Conservation (phyloP, 2,888 invertebrate genomes). For the Ormyrus thymus region DNA sequence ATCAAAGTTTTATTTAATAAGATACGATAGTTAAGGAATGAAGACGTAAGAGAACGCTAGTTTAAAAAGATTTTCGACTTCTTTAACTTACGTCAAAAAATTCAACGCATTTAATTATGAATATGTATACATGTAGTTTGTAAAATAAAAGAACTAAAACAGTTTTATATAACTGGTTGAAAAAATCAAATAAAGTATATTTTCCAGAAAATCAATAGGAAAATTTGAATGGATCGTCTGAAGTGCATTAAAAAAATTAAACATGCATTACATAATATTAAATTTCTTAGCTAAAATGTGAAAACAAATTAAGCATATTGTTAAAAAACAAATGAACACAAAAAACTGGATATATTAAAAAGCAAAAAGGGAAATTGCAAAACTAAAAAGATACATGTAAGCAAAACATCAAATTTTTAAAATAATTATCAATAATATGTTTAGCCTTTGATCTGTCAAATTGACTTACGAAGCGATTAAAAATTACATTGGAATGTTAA, state of each 20-base stretch:
- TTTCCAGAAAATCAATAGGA: slow-evolving; percentile 3
- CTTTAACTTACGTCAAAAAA: no score
- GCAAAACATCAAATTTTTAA: slow-evolving; percentile 41
- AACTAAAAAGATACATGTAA: slow-evolving; percentile 25
- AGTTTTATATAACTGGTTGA: background rate
- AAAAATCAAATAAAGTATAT: slow-evolving; percentile 9
- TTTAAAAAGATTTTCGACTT: no score
- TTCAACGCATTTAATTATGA: no score
- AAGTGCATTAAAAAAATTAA: slow-evolving; percentile 3
- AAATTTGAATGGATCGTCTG: slow-evolving; percentile 53
- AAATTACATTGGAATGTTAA: no score
- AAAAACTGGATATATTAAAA: slow-evolving; percentile 21
- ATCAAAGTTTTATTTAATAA: no score
- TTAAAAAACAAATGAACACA: slow-evolving; percentile 10
- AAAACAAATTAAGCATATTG: slow-evolving; percentile 4
- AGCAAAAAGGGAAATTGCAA: slow-evolving; percentile 7
- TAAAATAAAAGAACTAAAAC: background rate
- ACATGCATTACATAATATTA: slow-evolving; percentile 34
- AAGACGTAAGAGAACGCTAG: no score
- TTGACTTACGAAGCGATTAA: no score
- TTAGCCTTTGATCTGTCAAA: no score
- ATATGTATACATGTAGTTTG: background rate
- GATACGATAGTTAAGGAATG: no score
- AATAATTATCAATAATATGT: slow-evolving; percentile 24
- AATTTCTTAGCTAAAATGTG: slow-evolving; percentile 25